Percentiles rank a stretch among this genome's conserved stretches.
Conservation (phyloP, 2,888 invertebrate species). For the Protodeltote pygarga region DNA sequence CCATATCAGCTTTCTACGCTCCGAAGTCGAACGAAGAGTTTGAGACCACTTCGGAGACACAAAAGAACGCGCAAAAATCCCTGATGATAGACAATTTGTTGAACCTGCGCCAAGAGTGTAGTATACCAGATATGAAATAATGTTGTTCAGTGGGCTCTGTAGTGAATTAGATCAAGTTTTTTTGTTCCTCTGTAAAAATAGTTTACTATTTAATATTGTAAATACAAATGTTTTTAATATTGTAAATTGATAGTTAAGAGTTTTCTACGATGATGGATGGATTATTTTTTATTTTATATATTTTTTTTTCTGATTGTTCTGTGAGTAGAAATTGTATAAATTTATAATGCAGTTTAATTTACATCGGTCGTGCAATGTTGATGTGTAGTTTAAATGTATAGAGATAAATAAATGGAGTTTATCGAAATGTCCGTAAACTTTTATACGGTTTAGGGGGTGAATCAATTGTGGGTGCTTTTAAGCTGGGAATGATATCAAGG, state of each 20-base stretch:
- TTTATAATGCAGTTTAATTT: slow-evolving; percentile 61
- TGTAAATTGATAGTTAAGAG: slow-evolving; percentile 78
- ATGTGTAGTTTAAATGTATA: slow-evolving; percentile 67
- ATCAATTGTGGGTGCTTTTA: slow-evolving; percentile 13
- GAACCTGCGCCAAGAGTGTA: slow-evolving; percentile 74
- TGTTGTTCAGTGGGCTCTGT: slow-evolving; percentile 70
- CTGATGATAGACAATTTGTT: slow-evolving; percentile 82
- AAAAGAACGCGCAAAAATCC: slow-evolving; percentile 76
- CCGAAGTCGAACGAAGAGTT: slow-evolving; percentile 69
- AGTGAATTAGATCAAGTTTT: slow-evolving; percentile 79
- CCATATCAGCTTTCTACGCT: slow-evolving; percentile 80
- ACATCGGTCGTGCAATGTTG: slow-evolving; percentile 76
- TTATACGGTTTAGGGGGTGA: slow-evolving; percentile 34
- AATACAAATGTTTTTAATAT: slow-evolving; percentile 85
- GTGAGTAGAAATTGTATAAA: slow-evolving; percentile 51
- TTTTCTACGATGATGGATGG: slow-evolving; percentile 70
- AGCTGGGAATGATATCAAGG: slow-evolving; percentile 13
- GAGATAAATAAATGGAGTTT: slow-evolving; percentile 47
- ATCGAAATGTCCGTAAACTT: slow-evolving; percentile 29
- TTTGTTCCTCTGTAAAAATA: slow-evolving; percentile 86
- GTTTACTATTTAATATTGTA: slow-evolving; percentile 82
- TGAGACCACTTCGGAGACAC: slow-evolving; percentile 64
- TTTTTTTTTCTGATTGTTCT: slow-evolving; percentile 37
- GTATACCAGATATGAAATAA: slow-evolving; percentile 70
- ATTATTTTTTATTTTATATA: slow-evolving; percentile 41